Conservation (phyloP, 2,113 vertebrate genomes). For the Gulo gulo region DNA sequence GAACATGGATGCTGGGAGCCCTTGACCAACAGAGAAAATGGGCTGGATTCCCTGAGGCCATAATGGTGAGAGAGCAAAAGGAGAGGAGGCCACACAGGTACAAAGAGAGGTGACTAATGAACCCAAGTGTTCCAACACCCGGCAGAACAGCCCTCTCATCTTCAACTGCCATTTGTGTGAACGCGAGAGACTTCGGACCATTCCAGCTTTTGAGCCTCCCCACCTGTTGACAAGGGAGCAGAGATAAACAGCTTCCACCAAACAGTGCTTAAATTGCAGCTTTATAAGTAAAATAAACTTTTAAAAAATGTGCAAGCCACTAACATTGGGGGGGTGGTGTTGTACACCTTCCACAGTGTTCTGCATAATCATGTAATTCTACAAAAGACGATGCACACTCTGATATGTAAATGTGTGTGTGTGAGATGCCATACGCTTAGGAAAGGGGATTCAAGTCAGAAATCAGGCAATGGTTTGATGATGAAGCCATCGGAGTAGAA, state of each 20-base stretch:
- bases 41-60: background rate
- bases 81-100: background rate
- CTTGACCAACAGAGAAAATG: background rate
- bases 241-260: background rate
- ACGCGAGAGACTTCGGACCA: no score
- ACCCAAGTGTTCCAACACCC: rapidly evolving
- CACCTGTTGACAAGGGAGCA: background rate
- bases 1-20: rapidly evolving
- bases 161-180: background rate
- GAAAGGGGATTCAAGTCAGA: background rate
- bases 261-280: background rate
- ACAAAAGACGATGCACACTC: background rate
- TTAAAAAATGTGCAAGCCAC: background rate
- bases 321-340: background rate
- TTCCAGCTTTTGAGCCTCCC: background rate
- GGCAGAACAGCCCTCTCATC: no score
- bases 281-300: background rate
- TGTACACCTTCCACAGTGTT: no score
- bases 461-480: background rate
- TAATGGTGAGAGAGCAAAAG: background rate
- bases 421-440: background rate
- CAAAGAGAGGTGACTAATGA: background rate
- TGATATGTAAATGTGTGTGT: no score
- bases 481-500: background rate
- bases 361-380: background rate